Evolutionary conservation across 2,797 vertebrate species (phyloP).

Genomic region (Sebastolobus altivelis): DNA sequence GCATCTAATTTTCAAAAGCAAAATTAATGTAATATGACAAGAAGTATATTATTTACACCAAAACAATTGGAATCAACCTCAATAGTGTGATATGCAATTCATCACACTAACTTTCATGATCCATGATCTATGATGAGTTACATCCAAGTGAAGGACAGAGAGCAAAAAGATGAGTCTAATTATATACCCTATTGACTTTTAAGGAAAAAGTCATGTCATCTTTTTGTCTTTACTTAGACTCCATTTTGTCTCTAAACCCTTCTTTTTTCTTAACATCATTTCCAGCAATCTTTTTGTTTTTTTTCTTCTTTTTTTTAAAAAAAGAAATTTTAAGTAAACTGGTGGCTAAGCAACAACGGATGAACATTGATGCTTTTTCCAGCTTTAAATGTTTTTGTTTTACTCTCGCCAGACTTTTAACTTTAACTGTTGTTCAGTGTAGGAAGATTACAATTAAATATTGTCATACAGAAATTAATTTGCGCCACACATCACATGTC

Average conservation of each 20-base stretch:
- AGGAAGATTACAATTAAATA: neutral
- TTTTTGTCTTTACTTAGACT: slow-evolving; percentile 57
- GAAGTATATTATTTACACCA: neutral
- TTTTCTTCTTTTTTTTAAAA: too few species aligned
- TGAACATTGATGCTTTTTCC: slow-evolving; percentile 34
- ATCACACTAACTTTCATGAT: neutral
- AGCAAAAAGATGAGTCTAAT: neutral
- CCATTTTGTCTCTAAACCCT: slow-evolving; percentile 16
- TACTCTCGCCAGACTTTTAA: neutral
- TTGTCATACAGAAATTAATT: neutral
- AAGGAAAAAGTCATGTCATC: slow-evolving; percentile 1
- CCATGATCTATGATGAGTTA: neutral
- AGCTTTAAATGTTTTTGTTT: neutral
- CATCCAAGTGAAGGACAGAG: neutral
- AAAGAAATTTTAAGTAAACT: slow-evolving; percentile 24
- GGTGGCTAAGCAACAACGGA: slow-evolving; percentile 64
- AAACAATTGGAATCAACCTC: neutral
- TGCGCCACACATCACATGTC: neutral
- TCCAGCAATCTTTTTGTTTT: neutral
- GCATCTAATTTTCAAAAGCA: neutral
- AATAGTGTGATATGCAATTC: neutral
- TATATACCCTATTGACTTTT: neutral
- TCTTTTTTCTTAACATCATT: neutral
- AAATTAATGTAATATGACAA: neutral
- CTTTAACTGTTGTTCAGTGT: neutral